Conservation (phyloP, 2,797 vertebrate genomes). For the Danionella dracula region DNA sequence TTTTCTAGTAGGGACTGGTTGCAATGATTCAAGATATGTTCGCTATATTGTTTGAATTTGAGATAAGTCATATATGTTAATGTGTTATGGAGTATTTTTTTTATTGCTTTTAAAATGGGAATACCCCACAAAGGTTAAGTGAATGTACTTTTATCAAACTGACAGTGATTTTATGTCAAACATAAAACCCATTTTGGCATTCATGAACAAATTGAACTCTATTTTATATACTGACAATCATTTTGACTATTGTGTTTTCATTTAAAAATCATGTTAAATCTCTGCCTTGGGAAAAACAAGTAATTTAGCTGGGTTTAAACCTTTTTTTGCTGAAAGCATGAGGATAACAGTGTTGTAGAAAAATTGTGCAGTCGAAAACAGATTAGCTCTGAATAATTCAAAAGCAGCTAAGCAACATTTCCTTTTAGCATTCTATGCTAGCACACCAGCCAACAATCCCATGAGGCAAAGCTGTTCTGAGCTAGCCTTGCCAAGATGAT, state of each 20-base stretch:
- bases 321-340: background rate
- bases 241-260: background rate
- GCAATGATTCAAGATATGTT: too few species aligned
- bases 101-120: too few species aligned
- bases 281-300: constrained; percentile 1
- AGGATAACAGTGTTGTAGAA: constrained; percentile 15
- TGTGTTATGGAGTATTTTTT: too few species aligned
- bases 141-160: too few species aligned
- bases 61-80: too few species aligned
- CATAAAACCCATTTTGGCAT: background rate
- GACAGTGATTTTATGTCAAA: too few species aligned
- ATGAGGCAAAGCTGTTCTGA: background rate
- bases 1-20: too few species aligned
- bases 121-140: too few species aligned
- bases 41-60: too few species aligned
- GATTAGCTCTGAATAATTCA: constrained; percentile 33
- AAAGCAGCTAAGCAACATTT: constrained; percentile 17
- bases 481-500: background rate
- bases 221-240: background rate
- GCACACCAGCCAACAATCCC: background rate
- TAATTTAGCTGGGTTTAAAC: constrained; percentile 5
- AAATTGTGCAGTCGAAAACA: constrained; percentile 2
- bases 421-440: constrained; percentile 1
- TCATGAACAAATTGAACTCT: too few species aligned
- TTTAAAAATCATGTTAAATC: background rate